phyloP scores from a whole-genome alignment of 2,797 vertebrate genomes.

The Leucoraja ocellata region DNA sequence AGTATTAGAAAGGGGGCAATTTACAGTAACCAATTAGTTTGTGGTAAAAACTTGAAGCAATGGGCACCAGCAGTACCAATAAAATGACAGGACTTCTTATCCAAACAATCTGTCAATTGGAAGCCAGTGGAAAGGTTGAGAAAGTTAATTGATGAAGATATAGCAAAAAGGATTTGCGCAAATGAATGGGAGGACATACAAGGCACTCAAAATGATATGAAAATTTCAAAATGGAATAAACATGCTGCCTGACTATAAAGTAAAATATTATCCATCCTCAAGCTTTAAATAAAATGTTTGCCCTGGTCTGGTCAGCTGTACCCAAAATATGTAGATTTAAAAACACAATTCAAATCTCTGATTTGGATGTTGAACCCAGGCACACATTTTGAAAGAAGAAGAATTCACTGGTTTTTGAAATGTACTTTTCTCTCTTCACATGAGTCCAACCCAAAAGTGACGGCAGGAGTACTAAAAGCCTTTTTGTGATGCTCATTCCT shows the following conservation, averaged over 20 bases:
- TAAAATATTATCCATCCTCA: background rate
- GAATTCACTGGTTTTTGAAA: background rate
- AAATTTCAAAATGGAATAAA: background rate
- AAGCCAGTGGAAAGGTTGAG: too few relatives aligned
- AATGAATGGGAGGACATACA: background rate
- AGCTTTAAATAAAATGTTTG: background rate
- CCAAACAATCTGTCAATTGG: too few relatives aligned
- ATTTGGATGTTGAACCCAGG: background rate
- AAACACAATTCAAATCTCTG: background rate
- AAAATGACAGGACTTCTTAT: too few relatives aligned
- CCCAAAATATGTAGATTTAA: background rate
- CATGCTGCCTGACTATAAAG: background rate
- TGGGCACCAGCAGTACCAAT: too few relatives aligned
- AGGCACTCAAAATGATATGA: background rate
- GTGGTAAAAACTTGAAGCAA: too few relatives aligned
- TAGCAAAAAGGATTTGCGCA: background rate
- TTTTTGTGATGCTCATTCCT: too few relatives aligned
- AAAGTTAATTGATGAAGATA: too few relatives aligned
- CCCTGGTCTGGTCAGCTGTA: background rate
- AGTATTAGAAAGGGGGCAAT: too few relatives aligned
- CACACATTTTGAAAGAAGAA: background rate
- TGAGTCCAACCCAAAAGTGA: background rate
- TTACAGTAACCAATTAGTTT: too few relatives aligned
- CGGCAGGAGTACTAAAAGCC: too few relatives aligned
- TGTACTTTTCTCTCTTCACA: background rate